These are phyloP conservation scores for Criorhina ranunculi DNA, from an alignment of 2,888 invertebrate species.

Conservation along the genomic window DNA sequence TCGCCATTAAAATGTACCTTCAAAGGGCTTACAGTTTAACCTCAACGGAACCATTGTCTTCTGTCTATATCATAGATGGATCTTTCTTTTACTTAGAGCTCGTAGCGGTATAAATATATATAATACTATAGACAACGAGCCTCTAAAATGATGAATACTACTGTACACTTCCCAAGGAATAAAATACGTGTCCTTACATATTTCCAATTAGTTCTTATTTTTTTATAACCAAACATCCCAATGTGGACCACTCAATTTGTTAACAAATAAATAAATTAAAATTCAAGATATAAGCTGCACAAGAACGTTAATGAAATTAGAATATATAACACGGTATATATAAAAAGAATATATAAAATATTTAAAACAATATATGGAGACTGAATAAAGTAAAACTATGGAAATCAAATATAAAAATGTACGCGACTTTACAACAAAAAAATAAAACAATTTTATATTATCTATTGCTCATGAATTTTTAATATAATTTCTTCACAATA, in stretches of 20 bases:
- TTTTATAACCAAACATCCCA: conserved; percentile 17
- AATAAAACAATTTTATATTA: conserved; percentile 5
- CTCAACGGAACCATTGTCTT: too few species aligned
- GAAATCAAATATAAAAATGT: conserved; percentile 47
- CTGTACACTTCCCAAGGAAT: too few species aligned
- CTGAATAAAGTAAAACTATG: conserved; percentile 73
- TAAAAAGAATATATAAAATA: conserved; percentile 40
- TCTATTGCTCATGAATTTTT: conserved; percentile 15
- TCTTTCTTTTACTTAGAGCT: too few species aligned
- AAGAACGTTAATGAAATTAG: conserved; percentile 34
- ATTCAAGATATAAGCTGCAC: conserved; percentile 32
- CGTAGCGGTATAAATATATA: too few species aligned
- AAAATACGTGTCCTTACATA: neutral
- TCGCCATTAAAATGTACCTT: too few species aligned
- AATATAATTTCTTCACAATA: conserved; percentile 13
- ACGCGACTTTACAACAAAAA: conserved; percentile 33
- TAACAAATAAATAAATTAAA: neutral
- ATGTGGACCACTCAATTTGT: conserved; percentile 26
- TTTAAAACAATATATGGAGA: conserved; percentile 62
- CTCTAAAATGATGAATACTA: too few species aligned
- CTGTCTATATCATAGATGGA: too few species aligned
- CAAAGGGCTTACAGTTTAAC: too few species aligned
- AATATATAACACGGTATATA: conserved; percentile 7
- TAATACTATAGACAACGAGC: too few species aligned
- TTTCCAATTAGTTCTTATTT: neutral